Conservation (phyloP, 2,888 invertebrate species). For the Parelbella ahira region DNA sequence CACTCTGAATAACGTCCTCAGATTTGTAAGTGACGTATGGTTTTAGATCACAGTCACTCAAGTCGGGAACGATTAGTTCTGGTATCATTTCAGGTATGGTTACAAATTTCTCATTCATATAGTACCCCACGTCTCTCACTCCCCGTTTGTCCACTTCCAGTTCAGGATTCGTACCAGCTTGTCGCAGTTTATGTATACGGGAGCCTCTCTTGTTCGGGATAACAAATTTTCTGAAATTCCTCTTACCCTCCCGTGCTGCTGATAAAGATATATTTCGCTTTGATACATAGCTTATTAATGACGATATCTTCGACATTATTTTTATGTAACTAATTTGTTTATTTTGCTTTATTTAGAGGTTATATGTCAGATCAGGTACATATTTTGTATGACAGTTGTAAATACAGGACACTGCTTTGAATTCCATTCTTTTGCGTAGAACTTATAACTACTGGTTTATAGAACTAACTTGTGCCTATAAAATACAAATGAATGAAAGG, state of each 20-base stretch:
- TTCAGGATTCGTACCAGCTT: constrained; percentile 80
- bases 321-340: no score
- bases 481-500: no score
- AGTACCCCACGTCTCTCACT: constrained; percentile 83
- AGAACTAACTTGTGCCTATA: no score
- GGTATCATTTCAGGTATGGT: constrained; percentile 93
- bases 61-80: constrained; percentile 94
- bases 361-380: no score
- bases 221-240: constrained; percentile 91
- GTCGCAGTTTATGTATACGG: constrained; percentile 81
- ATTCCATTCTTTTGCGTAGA: no score
- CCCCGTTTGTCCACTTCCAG: constrained; percentile 86
- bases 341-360: no score
- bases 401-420: no score
- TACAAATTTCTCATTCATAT: constrained; percentile 77
- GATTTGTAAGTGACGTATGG: constrained; percentile 96
- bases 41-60: constrained; percentile 90
- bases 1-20: constrained; percentile 86
- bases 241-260: constrained; percentile 82
- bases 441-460: no score
- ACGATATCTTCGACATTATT: constrained; percentile 59
- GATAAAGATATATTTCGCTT: constrained; percentile 62
- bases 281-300: constrained; percentile 52
- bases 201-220: constrained; percentile 88
- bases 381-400: no score